Evolutionary conservation across 2,888 invertebrate genomes (phyloP), one percentile per base, ranked within the genome.

Genomic region (Corythucha ciliata): DNA sequence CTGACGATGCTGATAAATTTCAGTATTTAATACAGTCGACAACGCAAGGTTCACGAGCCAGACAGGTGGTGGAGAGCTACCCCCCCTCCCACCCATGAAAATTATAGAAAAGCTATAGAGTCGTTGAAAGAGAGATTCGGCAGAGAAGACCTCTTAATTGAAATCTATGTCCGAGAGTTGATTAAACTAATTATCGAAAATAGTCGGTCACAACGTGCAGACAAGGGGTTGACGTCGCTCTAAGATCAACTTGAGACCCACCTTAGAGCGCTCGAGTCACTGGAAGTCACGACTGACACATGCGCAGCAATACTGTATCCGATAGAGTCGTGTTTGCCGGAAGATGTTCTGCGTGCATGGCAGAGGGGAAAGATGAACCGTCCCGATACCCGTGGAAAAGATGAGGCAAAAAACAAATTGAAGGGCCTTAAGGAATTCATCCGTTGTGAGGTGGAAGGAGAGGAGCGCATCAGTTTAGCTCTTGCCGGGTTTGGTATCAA

Each of bases 231-330:
- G 6, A 39, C 22, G 22, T 39, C 40, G 5, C 20, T 39, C 5
- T 18, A 39, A 8, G 40, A 39, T 39, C 20, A 39, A 25, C 16
- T 39, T 14, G 14, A 36, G 16, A 14, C 14, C 14, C 36, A 36
- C 14, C 36, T 36, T 36, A n/a, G 36, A 10, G 22, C 20, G 7
- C 21, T 39, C n/a, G 40, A 39, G 20, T 21, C 40, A 10, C 22
- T 39, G 40, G 40, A 24, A 6, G 40, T 39, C 21, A 6, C 18
- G 6, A 12, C 40, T 7, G 40, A 18, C n/a, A 39, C 20, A 21
- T 39, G 40, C n/a, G 40, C 40, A 7, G 21, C 40, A 39, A 39
- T 39, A n/a, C 22, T 39, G 40, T 12, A 21, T 14, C 40, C 40
- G 6, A 24, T 39, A 18, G n/a, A 20, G 6, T 39, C 40, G n/a